Evolutionary conservation across 53 echinoderm and acorn worm genomes (phyloP), one percentile per base, ranked within the genome.

Genomic region (Arbacia lixula): DNA sequence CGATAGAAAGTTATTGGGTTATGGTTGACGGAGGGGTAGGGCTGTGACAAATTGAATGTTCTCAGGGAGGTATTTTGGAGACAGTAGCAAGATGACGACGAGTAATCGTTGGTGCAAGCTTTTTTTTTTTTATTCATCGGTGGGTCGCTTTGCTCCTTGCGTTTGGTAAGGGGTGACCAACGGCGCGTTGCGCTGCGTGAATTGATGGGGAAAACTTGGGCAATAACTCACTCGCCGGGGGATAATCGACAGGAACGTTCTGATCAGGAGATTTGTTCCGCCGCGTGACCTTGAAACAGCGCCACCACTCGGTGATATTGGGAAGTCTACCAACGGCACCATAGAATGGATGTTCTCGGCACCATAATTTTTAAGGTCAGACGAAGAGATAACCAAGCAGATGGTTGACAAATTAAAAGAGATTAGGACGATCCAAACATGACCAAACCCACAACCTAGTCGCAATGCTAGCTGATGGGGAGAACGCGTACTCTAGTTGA

Each of bases 151-250:
- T 46, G 72, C 39, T 27, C 19, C 14, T 14, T 71, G 37, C 26
- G 50, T 41, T 41, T 43, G 72, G 72, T 71, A 71, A 71, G 72
- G 49, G 42, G 58, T 53, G 30, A 53, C 79, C 60, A 36, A 78
- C 60, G 26, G 79, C 22, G 60, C 34, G 12, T 36, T 21, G 38
- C 79, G 24, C 79, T 60, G 79, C 79, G 60, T 78, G 79, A 78
- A 40, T 57, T 60, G 79, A 60, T 78, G 79, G 30, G 41, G 40
- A 60, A 78, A 78, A 78, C 79, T 60, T 40, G 28, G 60, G 79
- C 79, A 78, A 78, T 78, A 78, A 78, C 58, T 78, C 79, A 78
- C 79, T 60, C 79, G 43, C 79, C 60, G 79, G 79, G 26, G 60
- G 60, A 78, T 78, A 78, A 78, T 78, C 24, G 79, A 43, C 24